Conservation (phyloP, 2,888 invertebrate genomes). For the Tinea pellionella region DNA sequence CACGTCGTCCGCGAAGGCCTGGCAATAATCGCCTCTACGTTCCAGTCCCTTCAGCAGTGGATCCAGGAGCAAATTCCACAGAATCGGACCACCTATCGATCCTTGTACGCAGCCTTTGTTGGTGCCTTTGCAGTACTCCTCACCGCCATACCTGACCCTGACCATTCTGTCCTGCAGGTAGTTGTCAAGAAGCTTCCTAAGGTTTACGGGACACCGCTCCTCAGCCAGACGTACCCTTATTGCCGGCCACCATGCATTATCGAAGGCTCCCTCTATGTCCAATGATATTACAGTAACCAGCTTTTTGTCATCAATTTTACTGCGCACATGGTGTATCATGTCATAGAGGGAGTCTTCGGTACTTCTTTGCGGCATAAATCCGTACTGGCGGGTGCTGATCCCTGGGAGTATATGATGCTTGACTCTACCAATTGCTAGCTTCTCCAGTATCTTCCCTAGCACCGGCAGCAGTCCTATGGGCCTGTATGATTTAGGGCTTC, state of each 20-base stretch:
- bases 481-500: slow-evolving; percentile 14
- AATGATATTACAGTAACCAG: slow-evolving; percentile 10
- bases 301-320: not conserved
- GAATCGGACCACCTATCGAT: slow-evolving; percentile 17
- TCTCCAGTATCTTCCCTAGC: slow-evolving; percentile 14
- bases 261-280: slow-evolving; percentile 9
- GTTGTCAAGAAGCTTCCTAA: slow-evolving; percentile 11
- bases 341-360: slow-evolving; percentile 14
- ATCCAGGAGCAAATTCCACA: slow-evolving; percentile 20
- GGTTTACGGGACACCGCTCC: not conserved
- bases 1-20: slow-evolving; percentile 21
- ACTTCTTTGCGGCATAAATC: slow-evolving; percentile 13
- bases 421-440: slow-evolving; percentile 8
- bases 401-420: not conserved
- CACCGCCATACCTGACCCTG: slow-evolving; percentile 16
- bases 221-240: not conserved
- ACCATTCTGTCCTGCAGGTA: slow-evolving; percentile 17
- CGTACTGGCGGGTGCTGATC: slow-evolving; percentile 3
- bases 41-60: slow-evolving; percentile 12
- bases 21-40: not conserved
- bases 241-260: slow-evolving; percentile 1
- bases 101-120: slow-evolving; percentile 18
- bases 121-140: slow-evolving; percentile 13
- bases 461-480: slow-evolving; percentile 14
- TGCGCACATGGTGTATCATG: not conserved